Evolutionary conservation across 1,140 invertebrate species (phyloP).

Genomic region (Listronotus oregonensis): DNA sequence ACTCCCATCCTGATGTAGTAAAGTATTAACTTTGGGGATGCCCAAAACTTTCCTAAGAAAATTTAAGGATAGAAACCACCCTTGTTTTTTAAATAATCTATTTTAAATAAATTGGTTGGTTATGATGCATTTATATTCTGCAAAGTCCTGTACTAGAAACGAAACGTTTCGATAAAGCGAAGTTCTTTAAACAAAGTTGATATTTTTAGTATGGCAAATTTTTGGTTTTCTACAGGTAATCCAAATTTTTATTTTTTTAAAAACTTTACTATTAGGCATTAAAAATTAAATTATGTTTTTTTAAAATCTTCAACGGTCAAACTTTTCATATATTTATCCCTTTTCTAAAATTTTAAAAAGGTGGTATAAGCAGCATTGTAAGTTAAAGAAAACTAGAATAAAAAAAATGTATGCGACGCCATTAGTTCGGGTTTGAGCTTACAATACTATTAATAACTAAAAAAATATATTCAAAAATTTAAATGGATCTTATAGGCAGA

Average conservation of each 20-base stretch:
- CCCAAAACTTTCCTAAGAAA: constrained; percentile 33
- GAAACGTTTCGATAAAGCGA: constrained; percentile 14
- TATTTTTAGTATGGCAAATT: constrained; percentile 3
- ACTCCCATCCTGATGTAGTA: constrained; percentile 7
- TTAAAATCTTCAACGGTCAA: constrained; percentile 11
- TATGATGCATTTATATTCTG: constrained; percentile 9
- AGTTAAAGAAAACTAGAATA: constrained; percentile 16
- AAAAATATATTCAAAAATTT: constrained; percentile 1
- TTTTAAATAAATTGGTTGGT: background rate
- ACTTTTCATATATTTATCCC: constrained; percentile 19
- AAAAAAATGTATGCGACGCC: constrained; percentile 8
- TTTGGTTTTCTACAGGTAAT: constrained; percentile 5
- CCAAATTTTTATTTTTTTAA: background rate
- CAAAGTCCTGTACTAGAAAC: constrained; percentile 6
- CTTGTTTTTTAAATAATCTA: background rate
- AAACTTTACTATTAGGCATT: constrained; percentile 26
- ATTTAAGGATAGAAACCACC: constrained; percentile 15
- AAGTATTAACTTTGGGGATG: constrained; percentile 16
- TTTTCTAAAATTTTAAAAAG: constrained; percentile 20
- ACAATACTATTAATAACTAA: constrained; percentile 8
- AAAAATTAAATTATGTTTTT: constrained; percentile 8
- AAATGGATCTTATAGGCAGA: constrained; percentile 1
- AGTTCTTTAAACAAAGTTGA: constrained; percentile 1
- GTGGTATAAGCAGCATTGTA: constrained; percentile 26
- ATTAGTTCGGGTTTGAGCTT: constrained; percentile 8